Evolutionary conservation across 2,113 vertebrate species (phyloP), one percentile per base, ranked within the genome.

Genomic region (Perca flavescens): DNA sequence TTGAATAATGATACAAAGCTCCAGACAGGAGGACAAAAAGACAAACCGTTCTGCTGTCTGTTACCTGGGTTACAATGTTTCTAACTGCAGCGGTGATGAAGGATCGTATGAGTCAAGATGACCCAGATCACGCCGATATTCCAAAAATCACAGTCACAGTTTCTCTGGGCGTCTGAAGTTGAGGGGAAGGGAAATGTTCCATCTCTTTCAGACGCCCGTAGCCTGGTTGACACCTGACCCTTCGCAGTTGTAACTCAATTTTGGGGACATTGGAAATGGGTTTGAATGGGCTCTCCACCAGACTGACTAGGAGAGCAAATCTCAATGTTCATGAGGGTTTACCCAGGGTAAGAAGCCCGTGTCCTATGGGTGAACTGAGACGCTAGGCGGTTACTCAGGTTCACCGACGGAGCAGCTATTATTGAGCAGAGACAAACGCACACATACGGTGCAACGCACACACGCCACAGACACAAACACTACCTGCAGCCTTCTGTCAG

Each of bases 401-500:
- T 84, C 63, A 79, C 60, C 60, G 64, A 74, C 17, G 2, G 61
- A 68, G 60, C 80, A 75, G 22, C 54, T 57, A 69, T 52, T 69
- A 78, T 73, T 72, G 56, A 50, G 28, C 13, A 47, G 21, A 82
- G 19, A 72, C 73, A 61, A 19, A 49, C 43, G 25, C 63, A 46
- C 62, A 64, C 14, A 52, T 31, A 5, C 31, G 4, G 31, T 73
- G 76, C 28, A 67, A 47, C 64, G 31, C n/a, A 25, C 64, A 47
- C 14, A 65, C 46, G 50, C 64, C 61, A n/a, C 61, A 63, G 21
- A 64, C 36, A 47, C 43, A 17, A 3, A 46, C 64, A 49, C 64
- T n/a, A 75, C 75, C 87, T 69, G 86, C 79, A 65, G 68, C 53
- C 66, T 60, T 25, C 43, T 83, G 52, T 64, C 60, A 82, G 74